phyloP scores from a whole-genome alignment of 2,888 invertebrate genomes.

The Chymomyza procnemis region DNA sequence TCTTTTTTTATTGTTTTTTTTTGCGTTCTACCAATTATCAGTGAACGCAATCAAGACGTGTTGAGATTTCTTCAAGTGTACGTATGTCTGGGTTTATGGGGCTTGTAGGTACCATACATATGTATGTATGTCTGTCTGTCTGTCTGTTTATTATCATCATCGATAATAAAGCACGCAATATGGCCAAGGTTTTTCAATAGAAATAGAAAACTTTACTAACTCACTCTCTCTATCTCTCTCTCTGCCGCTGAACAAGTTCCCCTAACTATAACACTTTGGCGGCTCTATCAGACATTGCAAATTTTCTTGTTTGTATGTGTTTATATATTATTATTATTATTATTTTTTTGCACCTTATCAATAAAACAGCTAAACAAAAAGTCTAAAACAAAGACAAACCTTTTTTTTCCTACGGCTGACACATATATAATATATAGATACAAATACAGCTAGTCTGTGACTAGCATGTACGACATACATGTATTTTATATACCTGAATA shows the following conservation, averaged over 20 bases:
- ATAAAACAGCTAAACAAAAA: conserved; percentile 3
- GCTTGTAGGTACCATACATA: background rate
- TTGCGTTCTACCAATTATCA: conserved; percentile 3
- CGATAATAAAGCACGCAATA: conserved; percentile 3
- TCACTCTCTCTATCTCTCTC: background rate
- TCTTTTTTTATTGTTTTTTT: background rate
- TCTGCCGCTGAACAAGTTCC: background rate
- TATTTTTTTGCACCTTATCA: conserved; percentile 1
- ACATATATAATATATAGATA: background rate
- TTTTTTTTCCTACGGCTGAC: background rate
- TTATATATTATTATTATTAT: too few relatives aligned
- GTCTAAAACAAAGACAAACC: background rate
- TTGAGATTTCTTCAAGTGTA: background rate
- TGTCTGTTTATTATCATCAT: conserved; percentile 4
- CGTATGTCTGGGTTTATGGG: background rate
- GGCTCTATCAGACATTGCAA: background rate
- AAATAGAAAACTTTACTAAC: background rate
- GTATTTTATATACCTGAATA: too few relatives aligned
- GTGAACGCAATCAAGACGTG: conserved; percentile 3
- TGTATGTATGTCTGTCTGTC: background rate
- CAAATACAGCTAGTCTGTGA: background rate
- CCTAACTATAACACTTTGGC: background rate
- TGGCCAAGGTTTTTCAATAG: conserved; percentile 1
- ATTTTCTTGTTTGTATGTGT: background rate
- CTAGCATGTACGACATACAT: background rate